Evolutionary conservation across 1,140 invertebrate genomes (phyloP).

Genomic region (Trachymyrmex septentrionalis): DNA sequence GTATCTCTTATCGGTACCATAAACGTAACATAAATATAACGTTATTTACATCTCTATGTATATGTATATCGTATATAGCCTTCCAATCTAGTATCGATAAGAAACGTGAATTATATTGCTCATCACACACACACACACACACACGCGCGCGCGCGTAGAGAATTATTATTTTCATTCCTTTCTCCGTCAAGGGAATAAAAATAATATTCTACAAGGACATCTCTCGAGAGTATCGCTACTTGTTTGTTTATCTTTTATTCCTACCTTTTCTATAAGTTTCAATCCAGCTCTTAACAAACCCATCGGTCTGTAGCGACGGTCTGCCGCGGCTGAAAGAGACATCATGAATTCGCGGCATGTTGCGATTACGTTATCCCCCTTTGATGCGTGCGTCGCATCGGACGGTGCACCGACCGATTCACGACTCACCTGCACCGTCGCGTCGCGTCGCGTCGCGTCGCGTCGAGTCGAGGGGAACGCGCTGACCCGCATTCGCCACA

Average conservation of each 20-base stretch:
- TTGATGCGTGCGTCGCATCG: constrained; percentile 12
- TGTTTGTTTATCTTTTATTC: not conserved
- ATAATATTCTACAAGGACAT: too few relatives aligned
- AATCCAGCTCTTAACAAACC: constrained; percentile 15
- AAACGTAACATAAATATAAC: not conserved
- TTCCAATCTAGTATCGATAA: too few relatives aligned
- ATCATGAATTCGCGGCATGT: constrained; percentile 37
- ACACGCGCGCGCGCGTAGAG: not conserved
- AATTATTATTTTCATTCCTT: not conserved
- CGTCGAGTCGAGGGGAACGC: not conserved
- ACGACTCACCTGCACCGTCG: not conserved
- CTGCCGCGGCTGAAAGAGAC: constrained; percentile 4
- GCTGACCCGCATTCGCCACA: not conserved
- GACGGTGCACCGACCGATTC: constrained; percentile 42
- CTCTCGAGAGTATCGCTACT: not conserved
- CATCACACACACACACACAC: too few relatives aligned
- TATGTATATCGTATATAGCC: not conserved
- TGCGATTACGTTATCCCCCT: constrained; percentile 28
- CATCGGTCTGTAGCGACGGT: constrained; percentile 6
- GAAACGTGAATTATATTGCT: not conserved
- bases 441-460: not conserved
- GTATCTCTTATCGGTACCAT: not conserved
- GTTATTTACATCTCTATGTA: not conserved
- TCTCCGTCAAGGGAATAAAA: not conserved
- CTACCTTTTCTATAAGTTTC: constrained; percentile 38